These are phyloP conservation scores for Harpagifer antarcticus DNA, from an alignment of 2,797 vertebrate genomes.

Conservation along the genomic window DNA sequence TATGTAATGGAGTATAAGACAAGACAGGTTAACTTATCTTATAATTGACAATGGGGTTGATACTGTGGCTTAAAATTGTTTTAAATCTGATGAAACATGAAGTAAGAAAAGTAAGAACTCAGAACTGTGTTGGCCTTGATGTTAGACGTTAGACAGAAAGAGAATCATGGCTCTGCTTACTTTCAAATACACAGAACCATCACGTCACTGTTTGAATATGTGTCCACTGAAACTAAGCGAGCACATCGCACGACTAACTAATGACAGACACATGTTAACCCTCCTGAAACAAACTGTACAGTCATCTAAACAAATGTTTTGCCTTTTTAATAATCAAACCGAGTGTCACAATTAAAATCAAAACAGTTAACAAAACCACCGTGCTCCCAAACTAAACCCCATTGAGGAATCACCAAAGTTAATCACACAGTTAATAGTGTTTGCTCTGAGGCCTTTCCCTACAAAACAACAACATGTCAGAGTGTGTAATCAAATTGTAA, in stretches of 20 bases:
- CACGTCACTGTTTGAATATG: background rate
- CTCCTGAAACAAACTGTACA: background rate
- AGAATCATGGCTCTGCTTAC: background rate
- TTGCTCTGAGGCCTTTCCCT: constrained; percentile 48
- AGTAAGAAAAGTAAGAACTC: background rate
- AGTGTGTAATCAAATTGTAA: constrained; percentile 62
- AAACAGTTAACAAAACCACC: constrained; percentile 6
- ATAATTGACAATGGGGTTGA: background rate
- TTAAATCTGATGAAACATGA: background rate
- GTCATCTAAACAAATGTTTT: constrained; percentile 2
- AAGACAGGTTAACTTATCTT: too few species aligned
- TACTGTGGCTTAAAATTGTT: background rate
- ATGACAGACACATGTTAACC: background rate
- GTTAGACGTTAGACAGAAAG: background rate
- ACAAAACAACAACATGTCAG: constrained; percentile 58
- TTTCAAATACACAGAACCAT: constrained; percentile 4
- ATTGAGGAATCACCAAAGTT: constrained; percentile 18
- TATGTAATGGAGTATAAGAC: background rate
- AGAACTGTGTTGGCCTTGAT: background rate
- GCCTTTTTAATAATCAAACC: constrained; percentile 13
- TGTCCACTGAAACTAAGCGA: background rate
- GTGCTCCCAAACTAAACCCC: constrained; percentile 11
- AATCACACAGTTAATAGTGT: constrained; percentile 43
- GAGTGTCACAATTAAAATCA: background rate
- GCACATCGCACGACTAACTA: background rate